These are phyloP conservation scores for Hippocampus barbouri DNA, from an alignment of 2,113 vertebrate genomes.

Conservation along the genomic window DNA sequence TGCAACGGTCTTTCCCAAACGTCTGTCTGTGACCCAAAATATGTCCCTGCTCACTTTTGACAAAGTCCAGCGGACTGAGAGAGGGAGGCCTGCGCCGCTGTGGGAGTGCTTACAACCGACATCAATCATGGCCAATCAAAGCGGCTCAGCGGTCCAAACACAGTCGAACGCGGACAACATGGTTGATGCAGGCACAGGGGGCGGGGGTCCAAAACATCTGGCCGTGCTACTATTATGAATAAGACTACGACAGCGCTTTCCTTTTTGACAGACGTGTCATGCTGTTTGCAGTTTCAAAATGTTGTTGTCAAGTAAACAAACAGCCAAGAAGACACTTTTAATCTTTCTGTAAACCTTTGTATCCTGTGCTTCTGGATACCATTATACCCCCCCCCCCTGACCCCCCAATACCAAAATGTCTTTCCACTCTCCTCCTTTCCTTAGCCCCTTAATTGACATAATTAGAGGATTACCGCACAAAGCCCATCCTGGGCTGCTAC, in stretches of 20 bases:
- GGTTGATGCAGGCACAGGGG: no score
- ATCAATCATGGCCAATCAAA: no score
- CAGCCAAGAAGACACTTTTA: background rate
- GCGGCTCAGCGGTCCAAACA: no score
- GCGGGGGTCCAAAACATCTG: no score
- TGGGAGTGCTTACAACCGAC: no score
- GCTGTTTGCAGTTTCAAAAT: background rate
- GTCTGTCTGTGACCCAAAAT: background rate
- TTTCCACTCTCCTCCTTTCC: slow-evolving; percentile 23
- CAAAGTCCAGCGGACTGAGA: background rate
- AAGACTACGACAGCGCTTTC: no score
- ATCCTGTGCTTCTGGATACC: slow-evolving; percentile 7
- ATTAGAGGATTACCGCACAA: slow-evolving; percentile 70
- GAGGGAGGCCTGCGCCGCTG: no score
- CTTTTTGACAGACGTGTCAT: no score
- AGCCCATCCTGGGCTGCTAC: slow-evolving; percentile 47
- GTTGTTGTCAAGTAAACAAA: background rate
- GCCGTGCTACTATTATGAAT: no score
- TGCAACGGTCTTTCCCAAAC: background rate
- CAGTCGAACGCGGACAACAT: no score
- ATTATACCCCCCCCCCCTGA: background rate
- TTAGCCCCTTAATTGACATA: slow-evolving; percentile 66
- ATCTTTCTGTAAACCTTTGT: slow-evolving; percentile 6
- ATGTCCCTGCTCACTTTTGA: background rate
- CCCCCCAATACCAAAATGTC: background rate